A percentile compares a stretch with the other conserved stretches of the same genome.
Evolutionary conservation across 2,888 invertebrate genomes (phyloP).

Genomic region (Rhingia campestris): DNA sequence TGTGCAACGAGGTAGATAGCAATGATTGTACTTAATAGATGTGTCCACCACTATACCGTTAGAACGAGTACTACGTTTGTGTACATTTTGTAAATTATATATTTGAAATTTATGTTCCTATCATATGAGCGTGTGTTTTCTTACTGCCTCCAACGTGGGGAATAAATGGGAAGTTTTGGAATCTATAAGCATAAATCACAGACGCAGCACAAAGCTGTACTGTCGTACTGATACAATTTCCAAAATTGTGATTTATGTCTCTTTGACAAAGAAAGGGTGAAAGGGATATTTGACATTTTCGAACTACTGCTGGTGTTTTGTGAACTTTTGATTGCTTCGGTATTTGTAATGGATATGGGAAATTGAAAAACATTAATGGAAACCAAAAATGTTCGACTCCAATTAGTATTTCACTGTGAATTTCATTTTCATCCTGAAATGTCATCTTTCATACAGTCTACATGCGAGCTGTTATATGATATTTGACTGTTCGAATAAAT

Average conservation of each 20-base stretch:
- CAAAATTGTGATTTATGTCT: neutral
- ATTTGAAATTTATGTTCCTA: conserved; percentile 43
- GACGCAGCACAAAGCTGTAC: neutral
- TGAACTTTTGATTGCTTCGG: no score
- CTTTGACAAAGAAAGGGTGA: neutral
- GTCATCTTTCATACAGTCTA: no score
- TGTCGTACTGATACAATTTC: neutral
- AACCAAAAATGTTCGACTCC: no score
- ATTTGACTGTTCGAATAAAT: no score
- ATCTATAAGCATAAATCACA: neutral
- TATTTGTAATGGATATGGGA: no score
- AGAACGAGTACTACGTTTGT: neutral
- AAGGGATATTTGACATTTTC: no score
- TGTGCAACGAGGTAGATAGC: conserved; percentile 67
- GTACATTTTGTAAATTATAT: conserved; percentile 33
- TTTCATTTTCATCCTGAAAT: no score
- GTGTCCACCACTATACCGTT: neutral
- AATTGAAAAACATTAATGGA: no score
- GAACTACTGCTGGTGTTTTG: no score
- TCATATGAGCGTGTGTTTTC: neutral
- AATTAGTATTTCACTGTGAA: no score
- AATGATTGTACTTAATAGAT: neutral
- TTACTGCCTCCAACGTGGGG: neutral
- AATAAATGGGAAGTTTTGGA: neutral
- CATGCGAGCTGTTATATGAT: no score